Percentiles rank a stretch among this genome's conserved stretches.
These are phyloP conservation scores for Cheilosia variabilis DNA, from an alignment of 2,888 invertebrate genomes.

Conservation along the genomic window DNA sequence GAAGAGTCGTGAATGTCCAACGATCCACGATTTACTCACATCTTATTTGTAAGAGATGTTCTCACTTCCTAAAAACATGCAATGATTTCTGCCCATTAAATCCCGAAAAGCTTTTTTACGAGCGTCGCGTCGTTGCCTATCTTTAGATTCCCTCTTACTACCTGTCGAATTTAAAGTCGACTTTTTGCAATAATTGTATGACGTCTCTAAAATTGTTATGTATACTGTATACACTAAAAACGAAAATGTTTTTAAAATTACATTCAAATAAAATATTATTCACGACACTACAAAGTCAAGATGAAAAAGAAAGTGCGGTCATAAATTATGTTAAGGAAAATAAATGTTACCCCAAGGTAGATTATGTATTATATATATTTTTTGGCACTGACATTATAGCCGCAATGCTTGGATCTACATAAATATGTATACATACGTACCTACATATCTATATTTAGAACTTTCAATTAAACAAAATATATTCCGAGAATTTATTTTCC, in stretches of 20 bases:
- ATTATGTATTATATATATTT: no score
- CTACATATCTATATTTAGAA: no score
- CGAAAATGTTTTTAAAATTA: no score
- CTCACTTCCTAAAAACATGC: constrained; percentile 20
- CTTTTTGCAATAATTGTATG: constrained; percentile 21
- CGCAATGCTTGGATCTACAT: no score
- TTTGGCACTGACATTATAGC: no score
- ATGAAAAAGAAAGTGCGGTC: constrained; percentile 49
- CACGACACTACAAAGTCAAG: constrained; percentile 42
- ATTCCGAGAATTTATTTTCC: no score
- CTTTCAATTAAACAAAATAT: no score
- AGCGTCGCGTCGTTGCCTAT: constrained; percentile 17
- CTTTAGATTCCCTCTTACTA: neutral
- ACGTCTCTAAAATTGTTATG: constrained; percentile 6
- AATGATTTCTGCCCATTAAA: constrained; percentile 3
- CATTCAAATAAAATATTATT: constrained; percentile 23
- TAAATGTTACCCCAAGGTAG: neutral
- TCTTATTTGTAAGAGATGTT: neutral
- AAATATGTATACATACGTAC: no score
- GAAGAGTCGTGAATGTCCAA: no score
- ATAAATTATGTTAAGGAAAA: constrained; percentile 59
- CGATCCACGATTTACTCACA: no score
- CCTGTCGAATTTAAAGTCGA: neutral
- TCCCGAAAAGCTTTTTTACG: neutral
- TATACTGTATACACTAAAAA: no score